Base-by-base conservation (phyloP, 23 tunicate genomes). In the Styela plicata region DNA sequence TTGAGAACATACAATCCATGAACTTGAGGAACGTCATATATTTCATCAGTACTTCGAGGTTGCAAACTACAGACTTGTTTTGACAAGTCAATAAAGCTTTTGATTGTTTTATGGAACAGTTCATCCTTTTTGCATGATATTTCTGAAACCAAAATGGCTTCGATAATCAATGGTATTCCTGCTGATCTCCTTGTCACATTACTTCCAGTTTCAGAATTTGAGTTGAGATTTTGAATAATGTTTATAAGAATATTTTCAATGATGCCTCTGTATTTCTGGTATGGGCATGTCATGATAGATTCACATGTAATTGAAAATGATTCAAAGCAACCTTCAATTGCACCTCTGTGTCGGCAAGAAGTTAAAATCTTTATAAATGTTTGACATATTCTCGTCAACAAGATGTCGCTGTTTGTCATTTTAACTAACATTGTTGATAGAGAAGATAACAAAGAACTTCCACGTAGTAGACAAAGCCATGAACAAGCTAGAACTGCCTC, bases 151-250 rank as follows among this genome's bases (percentile, higher is more conserved):
- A 92, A 70, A 1, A 87, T 63, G 28, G 91, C 91, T 82, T 92
- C 86, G 27, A 84, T 69, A 34, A 92, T 65, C 5, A 87, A 63
- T 7, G 97, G 97, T 36, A 87, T 63, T 0, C 97, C 97, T 1
- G 92, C 97, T 7, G 97, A 87, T 17, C 97, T 82, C 65, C 97
- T 79, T 7, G 97, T 87, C 28, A 87, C 70, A 2, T 86, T 86
- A 28, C 87, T 86, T n/a, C 84, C 88, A 16, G 76, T 69, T 53
- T 73, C 37, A 17, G 33, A 22, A 1, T 65, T 29, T 24, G 30
- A 16, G n/a, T 70, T 61, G 2, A 74, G 28, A 24, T 28, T 21
- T 35, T 34, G 2, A 52, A 88, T 28, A 30, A 76, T 2, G 35
- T 64, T 36, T 2, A 65, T 64, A 19, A 92, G n/a, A 1, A 87